Base-by-base conservation (phyloP, 2,888 invertebrate species). In the Drosophila anomelani region DNA sequence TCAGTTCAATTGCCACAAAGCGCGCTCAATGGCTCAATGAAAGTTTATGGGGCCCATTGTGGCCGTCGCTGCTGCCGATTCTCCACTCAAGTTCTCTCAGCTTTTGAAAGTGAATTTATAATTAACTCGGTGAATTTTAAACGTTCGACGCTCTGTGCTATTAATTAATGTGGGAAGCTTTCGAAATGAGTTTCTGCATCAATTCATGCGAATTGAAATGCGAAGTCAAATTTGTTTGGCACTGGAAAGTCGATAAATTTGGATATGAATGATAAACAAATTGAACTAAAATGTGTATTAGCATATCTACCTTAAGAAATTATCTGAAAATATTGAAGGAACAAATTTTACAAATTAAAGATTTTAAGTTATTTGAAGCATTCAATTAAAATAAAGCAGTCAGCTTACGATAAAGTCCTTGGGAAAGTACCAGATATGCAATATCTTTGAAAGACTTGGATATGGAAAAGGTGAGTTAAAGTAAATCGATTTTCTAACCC, bases 101-200 rank as follows among this genome's bases (percentile, higher is more conserved):
- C 57, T 51, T 82, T 76, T 69, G 78, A 86, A 86, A 85, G 84
- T 81, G 86, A 85, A 86, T 85, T 79, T 62, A 78, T 86, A 84
- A 85, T 85, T 71, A 73, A 73, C 73, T 66, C 55, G 62, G 58
- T 73, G 74, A 32, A 72, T 75, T 71, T 62, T 32, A 36, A 63
- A 46, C 56, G 66, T 58, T 70, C 57, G 59, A 60, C 46, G 60
- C 53, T 72, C 59, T 66, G 67, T 67, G 64, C 51, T 55, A 76
- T 76, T 80, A 81, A 85, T 85, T 80, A 81, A 76, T 80, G 80
- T 81, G 81, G 76, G 80, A 84, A 80, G 68, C 60, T 43, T 39
- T 32, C 20, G 32, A 36, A 46, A 51, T 60, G 53, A 32, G 41
- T 6, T 36, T 55, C 54, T 55, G 41, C 53, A 57, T 53, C 26